phyloP scores from a whole-genome alignment of 2,113 vertebrate species.

The Vombatus ursinus region DNA sequence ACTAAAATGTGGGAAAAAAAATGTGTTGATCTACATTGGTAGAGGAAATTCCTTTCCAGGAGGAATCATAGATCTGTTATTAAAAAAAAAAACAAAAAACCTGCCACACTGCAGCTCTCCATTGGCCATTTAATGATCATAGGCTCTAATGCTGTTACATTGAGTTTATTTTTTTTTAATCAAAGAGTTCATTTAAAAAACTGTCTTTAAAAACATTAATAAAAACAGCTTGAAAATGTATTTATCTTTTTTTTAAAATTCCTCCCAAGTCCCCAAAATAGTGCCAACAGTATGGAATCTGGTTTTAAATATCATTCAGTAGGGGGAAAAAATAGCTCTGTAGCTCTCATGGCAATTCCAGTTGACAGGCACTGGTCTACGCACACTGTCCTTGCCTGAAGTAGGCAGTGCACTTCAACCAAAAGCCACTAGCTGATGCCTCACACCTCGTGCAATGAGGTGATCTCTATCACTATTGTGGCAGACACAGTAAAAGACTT shows the following conservation, averaged over 20 bases:
- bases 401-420: slow-evolving; percentile 5
- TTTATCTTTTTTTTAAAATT: slow-evolving; percentile 72
- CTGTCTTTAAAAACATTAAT: slow-evolving; percentile 69
- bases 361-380: slow-evolving; percentile 20
- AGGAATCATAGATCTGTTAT: not conserved
- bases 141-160: not conserved
- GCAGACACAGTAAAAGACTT: not conserved
- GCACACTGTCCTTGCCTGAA: not conserved
- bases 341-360: accelerated
- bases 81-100: not conserved
- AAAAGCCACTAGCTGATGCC: not conserved
- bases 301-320: slow-evolving; percentile 54
- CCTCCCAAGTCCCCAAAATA: slow-evolving; percentile 52
- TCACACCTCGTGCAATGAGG: not conserved
- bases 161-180: slow-evolving; percentile 13
- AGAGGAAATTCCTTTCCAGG: not conserved
- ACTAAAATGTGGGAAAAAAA: not conserved
- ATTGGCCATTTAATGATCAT: not conserved
- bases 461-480: not conserved
- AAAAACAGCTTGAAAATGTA: slow-evolving; percentile 76
- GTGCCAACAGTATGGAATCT: slow-evolving; percentile 53
- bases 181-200: slow-evolving; percentile 69
- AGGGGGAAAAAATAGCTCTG: slow-evolving; percentile 33
- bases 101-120: not conserved
- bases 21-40: not conserved